Conservation (phyloP, 2,113 vertebrate genomes). For the Stigmatopora nigra region DNA sequence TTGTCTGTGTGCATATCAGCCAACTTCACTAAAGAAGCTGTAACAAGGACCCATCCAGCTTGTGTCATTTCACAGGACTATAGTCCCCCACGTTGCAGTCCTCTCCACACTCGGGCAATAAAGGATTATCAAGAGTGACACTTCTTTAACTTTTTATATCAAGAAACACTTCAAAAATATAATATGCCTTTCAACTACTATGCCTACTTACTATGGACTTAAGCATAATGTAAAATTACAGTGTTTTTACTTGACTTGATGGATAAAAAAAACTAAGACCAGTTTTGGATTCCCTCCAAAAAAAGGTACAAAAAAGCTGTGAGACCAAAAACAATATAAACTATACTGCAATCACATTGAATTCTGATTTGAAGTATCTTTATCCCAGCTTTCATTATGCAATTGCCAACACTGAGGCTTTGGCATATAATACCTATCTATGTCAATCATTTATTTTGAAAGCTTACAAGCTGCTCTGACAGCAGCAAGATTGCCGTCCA, state of each 20-base stretch:
- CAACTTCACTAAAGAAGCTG: constrained; percentile 20
- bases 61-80: constrained; percentile 26
- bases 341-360: no score
- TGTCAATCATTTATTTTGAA: constrained; percentile 7
- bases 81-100: constrained; percentile 8
- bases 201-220: no score
- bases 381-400: neutral
- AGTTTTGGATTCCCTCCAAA: no score
- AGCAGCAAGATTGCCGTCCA: constrained; percentile 2
- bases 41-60: constrained; percentile 35
- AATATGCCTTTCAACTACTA: no score
- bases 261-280: no score
- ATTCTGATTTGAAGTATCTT: neutral
- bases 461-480: neutral
- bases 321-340: no score
- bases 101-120: constrained; percentile 5
- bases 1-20: constrained; percentile 41
- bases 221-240: no score
- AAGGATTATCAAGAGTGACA: constrained; percentile 36
- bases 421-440: neutral
- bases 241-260: no score
- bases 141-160: neutral
- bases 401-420: neutral
- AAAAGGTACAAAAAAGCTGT: no score
- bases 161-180: neutral